Conservation (phyloP, 1,140 invertebrate species). For the Bilobella aurantiaca region DNA sequence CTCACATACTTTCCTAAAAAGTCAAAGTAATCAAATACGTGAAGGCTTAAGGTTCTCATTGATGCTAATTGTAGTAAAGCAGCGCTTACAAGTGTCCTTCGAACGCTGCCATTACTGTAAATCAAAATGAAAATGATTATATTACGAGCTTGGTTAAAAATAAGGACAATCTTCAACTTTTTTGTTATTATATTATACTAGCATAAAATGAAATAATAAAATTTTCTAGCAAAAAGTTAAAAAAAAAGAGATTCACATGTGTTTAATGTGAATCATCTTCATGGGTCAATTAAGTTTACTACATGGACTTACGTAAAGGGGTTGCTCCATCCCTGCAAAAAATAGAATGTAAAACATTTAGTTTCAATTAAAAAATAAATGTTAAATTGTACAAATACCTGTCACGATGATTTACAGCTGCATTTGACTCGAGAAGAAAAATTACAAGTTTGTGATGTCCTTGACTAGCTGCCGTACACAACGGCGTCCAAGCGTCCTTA, state of each 20-base stretch:
- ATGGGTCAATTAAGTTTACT: too few species aligned
- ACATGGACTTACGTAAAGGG: conserved; percentile 50
- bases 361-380: conserved; percentile 1
- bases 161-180: too few species aligned
- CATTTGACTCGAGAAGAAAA: conserved; percentile 70
- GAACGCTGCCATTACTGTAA: conserved; percentile 71
- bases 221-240: too few species aligned
- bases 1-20: conserved; percentile 62
- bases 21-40: conserved; percentile 10
- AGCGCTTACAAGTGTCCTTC: conserved; percentile 70
- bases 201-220: background rate
- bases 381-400: conserved; percentile 39
- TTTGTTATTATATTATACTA: too few species aligned
- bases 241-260: too few species aligned
- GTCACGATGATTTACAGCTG: conserved; percentile 76
- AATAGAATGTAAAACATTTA: conserved; percentile 1
- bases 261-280: too few species aligned
- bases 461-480: conserved; percentile 78
- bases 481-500: conserved; percentile 44
- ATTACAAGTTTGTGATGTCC: conserved; percentile 50
- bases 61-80: too few species aligned
- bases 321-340: conserved; percentile 69
- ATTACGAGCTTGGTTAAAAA: too few species aligned
- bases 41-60: too few species aligned
- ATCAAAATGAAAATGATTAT: background rate